phyloP scores from a whole-genome alignment of 2,113 vertebrate genomes.

The Paradoxurus hermaphroditus region DNA sequence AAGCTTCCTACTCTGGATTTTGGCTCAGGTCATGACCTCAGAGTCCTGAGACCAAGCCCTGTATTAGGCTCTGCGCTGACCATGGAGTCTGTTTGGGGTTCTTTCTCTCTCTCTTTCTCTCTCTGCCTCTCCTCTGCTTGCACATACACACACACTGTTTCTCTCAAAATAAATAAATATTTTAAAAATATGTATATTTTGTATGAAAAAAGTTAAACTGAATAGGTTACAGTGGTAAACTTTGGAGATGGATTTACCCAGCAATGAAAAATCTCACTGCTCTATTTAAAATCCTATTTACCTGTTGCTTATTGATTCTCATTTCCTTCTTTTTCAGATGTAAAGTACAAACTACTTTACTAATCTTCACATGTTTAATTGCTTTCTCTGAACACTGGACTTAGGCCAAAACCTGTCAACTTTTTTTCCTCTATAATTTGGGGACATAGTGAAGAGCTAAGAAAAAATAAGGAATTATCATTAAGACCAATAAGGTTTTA shows the following conservation, averaged over 20 bases:
- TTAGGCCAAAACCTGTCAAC: not conserved
- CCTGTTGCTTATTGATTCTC: not conserved
- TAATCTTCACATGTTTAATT: constrained; percentile 44
- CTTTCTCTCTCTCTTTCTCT: too few species aligned
- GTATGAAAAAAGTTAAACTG: not conserved
- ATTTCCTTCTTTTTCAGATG: constrained; percentile 25
- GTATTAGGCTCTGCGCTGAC: too few species aligned
- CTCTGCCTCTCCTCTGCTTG: too few species aligned
- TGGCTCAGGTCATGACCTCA: too few species aligned
- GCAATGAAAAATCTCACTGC: not conserved
- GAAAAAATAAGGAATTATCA: constrained; percentile 45
- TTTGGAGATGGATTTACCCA: not conserved
- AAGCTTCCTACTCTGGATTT: too few species aligned
- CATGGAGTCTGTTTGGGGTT: too few species aligned
- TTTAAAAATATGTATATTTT: not conserved
- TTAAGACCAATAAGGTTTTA: constrained; percentile 40
- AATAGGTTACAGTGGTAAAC: not conserved
- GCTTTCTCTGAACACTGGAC: constrained; percentile 17
- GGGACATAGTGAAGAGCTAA: not conserved
- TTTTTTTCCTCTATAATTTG: not conserved
- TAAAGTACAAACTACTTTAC: not conserved
- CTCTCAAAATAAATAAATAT: too few species aligned
- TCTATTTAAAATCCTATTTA: constrained; percentile 6
- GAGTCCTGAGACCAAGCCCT: too few species aligned
- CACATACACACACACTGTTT: not conserved